A percentile compares a stretch with the other conserved stretches of the same genome.
Evolutionary conservation across 2,113 vertebrate species (phyloP).

Genomic region (Crypturellus undulatus): DNA sequence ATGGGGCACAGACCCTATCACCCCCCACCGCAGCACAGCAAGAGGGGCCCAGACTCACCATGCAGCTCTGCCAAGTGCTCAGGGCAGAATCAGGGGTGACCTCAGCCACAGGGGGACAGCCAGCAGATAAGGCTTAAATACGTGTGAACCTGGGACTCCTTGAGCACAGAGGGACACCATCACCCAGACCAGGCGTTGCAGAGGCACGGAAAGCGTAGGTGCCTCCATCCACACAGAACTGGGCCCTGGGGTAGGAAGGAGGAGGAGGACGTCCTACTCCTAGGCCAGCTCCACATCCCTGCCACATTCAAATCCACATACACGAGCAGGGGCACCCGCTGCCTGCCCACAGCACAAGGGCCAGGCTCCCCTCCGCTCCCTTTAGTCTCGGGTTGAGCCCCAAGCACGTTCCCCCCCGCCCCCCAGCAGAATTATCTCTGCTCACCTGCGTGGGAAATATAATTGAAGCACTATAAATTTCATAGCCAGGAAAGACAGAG

Average conservation of each 20-base stretch:
- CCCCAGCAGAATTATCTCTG: neutral
- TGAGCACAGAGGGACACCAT: neutral
- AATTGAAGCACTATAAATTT: neutral
- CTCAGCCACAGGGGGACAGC: neutral
- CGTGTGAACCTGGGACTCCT: neutral
- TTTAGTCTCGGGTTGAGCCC: accelerated
- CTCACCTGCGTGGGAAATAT: slow-evolving; percentile 26
- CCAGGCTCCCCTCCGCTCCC: neutral
- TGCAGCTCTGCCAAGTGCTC: neutral
- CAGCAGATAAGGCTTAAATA: neutral
- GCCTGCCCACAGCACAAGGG: neutral
- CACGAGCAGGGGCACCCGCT: neutral
- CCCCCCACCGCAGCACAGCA: neutral
- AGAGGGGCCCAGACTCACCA: accelerated
- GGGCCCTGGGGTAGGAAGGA: neutral
- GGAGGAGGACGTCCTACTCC: neutral
- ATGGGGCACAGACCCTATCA: neutral
- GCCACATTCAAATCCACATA: neutral
- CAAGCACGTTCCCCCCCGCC: too few relatives aligned
- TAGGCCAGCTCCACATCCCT: accelerated
- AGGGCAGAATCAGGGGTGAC: neutral
- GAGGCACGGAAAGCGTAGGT: neutral
- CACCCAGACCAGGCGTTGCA: neutral
- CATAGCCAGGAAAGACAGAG: neutral
- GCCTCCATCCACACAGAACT: neutral